phyloP scores from a whole-genome alignment of 2,888 invertebrate genomes.

The Lasiommata megera region DNA sequence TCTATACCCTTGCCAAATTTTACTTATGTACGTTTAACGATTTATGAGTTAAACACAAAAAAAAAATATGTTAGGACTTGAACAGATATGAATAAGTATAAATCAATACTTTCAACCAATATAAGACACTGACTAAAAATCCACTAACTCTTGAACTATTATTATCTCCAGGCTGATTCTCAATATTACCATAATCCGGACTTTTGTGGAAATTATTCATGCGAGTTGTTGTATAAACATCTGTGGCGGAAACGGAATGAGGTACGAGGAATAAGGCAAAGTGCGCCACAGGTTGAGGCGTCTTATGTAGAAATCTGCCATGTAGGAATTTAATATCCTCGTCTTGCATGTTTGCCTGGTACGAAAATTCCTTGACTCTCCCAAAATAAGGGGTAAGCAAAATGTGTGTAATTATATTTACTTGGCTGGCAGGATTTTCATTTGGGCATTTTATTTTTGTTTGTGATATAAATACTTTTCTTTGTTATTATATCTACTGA shows the following conservation, averaged over 20 bases:
- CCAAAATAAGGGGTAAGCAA: background rate
- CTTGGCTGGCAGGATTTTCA: background rate
- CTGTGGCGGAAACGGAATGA: slow-evolving; percentile 22
- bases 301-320: slow-evolving; percentile 8
- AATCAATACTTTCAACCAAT: too few relatives aligned
- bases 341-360: slow-evolving; percentile 8
- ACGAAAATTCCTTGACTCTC: background rate
- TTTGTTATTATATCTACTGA: background rate
- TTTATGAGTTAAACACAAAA: too few relatives aligned
- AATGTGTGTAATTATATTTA: background rate
- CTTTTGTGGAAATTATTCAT: slow-evolving; percentile 52
- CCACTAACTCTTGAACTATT: background rate
- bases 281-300: slow-evolving; percentile 22
- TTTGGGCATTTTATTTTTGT: background rate
- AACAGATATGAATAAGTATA: too few relatives aligned
- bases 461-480: background rate
- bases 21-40: too few relatives aligned
- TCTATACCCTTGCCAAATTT: too few relatives aligned
- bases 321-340: slow-evolving; percentile 26
- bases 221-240: slow-evolving; percentile 24
- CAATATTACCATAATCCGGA: slow-evolving; percentile 62
- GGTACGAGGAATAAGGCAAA: slow-evolving; percentile 16
- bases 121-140: too few relatives aligned
- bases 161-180: slow-evolving; percentile 21
- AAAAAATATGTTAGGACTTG: too few relatives aligned